Conservation (phyloP, 2,113 vertebrate genomes). For the Rafetus swinhoei region DNA sequence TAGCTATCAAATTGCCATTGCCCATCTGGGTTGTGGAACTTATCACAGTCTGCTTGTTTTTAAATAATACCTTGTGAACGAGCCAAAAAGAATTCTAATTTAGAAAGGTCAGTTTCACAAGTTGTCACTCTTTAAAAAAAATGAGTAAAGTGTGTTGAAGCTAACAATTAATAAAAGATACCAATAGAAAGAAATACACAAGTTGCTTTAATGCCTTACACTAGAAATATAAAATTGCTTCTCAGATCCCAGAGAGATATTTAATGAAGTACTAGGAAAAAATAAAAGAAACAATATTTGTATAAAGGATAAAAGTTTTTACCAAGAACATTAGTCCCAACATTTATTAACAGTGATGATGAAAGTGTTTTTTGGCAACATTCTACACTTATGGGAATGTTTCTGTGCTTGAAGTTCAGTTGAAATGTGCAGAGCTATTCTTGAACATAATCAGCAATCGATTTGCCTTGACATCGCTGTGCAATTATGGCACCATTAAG, state of each 20-base stretch:
- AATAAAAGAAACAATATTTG: conserved; percentile 22
- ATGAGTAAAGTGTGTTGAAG: background rate
- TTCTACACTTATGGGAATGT: conserved; percentile 18
- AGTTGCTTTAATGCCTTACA: conserved; percentile 2
- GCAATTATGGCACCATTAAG: conserved; percentile 71
- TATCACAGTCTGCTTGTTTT: background rate
- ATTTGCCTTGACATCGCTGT: conserved; percentile 50
- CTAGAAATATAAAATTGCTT: background rate
- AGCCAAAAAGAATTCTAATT: background rate
- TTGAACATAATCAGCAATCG: conserved; percentile 60
- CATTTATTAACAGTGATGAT: conserved; percentile 38
- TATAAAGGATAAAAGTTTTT: background rate
- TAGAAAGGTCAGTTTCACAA: background rate
- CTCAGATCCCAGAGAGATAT: background rate
- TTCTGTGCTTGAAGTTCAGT: conserved; percentile 31
- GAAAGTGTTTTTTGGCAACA: conserved; percentile 3
- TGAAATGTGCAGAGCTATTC: conserved; percentile 54
- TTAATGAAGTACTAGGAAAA: conserved; percentile 34
- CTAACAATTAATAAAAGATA: background rate
- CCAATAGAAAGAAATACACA: background rate
- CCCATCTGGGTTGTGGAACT: background rate
- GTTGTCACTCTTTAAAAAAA: background rate
- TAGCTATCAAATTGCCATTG: background rate
- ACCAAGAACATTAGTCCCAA: conserved; percentile 11
- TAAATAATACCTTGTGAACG: background rate